Evolutionary conservation across 2,888 invertebrate genomes (phyloP).

Genomic region (Toxonevra muliebris): DNA sequence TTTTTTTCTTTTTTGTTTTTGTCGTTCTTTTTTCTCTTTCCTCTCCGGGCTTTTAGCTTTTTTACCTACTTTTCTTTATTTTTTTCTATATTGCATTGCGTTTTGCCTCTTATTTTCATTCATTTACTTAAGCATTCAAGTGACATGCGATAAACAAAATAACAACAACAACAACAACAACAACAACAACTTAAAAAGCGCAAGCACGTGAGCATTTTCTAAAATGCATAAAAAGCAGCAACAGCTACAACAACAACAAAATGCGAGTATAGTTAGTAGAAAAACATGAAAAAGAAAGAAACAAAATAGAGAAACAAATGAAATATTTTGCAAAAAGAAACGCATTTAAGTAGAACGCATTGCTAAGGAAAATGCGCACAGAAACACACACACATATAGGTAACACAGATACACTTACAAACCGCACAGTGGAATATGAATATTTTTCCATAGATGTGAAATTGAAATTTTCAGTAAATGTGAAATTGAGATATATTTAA

Average conservation of each 20-base stretch:
- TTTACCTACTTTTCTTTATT: neutral
- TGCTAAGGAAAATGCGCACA: constrained; percentile 18
- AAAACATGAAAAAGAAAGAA: neutral
- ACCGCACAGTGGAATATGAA: too few species aligned
- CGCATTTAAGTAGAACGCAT: constrained; percentile 31
- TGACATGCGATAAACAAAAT: constrained; percentile 33
- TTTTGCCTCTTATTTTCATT: constrained; percentile 17
- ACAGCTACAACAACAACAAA: neutral
- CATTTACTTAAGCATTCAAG: constrained; percentile 37
- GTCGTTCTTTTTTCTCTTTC: neutral
- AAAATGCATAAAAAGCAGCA: constrained; percentile 8
- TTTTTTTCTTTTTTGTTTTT: constrained; percentile 9
- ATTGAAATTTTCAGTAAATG: too few species aligned
- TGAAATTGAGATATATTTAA: too few species aligned
- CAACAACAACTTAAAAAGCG: constrained; percentile 7
- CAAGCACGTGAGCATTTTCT: constrained; percentile 3
- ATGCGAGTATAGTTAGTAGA: constrained; percentile 1
- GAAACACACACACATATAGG: neutral
- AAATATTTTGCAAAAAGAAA: constrained; percentile 17
- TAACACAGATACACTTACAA: too few species aligned
- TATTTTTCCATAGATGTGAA: too few species aligned
- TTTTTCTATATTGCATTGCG: neutral
- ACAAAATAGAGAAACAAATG: neutral
- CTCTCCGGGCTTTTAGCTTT: neutral
- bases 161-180: constrained; percentile 26